These are phyloP conservation scores for Epizoanthus illoricatus DNA, from an alignment of 92 coral and sea anemone genomes.

Conservation along the genomic window DNA sequence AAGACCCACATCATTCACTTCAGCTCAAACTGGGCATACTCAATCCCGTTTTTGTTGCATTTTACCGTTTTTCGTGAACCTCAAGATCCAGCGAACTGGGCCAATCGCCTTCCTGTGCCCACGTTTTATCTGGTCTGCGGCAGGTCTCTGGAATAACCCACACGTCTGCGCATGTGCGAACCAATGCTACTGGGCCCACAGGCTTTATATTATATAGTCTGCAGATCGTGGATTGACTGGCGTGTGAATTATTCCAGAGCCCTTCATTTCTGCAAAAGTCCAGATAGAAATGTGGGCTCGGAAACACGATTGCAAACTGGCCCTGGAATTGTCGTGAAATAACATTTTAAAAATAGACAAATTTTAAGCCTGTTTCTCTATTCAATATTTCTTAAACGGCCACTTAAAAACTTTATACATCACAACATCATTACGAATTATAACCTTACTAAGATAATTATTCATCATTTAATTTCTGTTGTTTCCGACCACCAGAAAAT, in stretches of 20 bases:
- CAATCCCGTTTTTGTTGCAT: not conserved
- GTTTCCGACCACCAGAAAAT: conserved; percentile 14
- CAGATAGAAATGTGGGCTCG: no score
- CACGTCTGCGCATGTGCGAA: no score
- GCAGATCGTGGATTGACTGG: no score
- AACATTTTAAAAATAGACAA: conserved; percentile 33
- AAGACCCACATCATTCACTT: not conserved
- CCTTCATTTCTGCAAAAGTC: no score
- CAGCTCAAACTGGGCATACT: not conserved
- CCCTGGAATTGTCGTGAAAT: not conserved
- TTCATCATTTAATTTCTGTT: conserved; percentile 24
- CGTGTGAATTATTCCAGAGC: no score
- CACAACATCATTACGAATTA: conserved; percentile 25
- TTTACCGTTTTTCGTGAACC: not conserved
- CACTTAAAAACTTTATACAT: conserved; percentile 19
- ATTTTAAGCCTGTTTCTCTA: conserved; percentile 15
- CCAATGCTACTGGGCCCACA: no score
- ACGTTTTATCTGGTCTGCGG: no score
- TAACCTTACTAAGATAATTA: conserved; percentile 21
- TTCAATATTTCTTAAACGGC: conserved; percentile 16
- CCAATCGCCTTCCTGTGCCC: not conserved
- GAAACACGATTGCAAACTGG: no score
- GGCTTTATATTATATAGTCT: no score
- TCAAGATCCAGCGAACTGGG: not conserved
- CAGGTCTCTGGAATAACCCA: no score